phyloP scores from a whole-genome alignment of 2,113 vertebrate species.

The Argyrosomus japonicus region DNA sequence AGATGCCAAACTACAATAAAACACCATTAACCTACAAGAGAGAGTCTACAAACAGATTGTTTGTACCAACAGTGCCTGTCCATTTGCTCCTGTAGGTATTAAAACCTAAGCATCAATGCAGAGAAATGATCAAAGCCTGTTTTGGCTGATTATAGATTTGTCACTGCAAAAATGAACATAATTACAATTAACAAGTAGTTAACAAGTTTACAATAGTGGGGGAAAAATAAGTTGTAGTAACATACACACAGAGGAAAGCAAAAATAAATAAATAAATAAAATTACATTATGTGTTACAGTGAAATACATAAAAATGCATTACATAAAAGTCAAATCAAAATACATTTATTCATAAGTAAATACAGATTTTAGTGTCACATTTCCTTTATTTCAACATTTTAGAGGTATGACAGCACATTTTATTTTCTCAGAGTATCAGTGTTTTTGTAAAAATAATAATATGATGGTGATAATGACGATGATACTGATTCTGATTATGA shows the following conservation, averaged over 20 bases:
- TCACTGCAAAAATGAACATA: not conserved
- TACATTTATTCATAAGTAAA: constrained; percentile 28
- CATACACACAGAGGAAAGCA: constrained; percentile 17
- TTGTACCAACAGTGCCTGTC: not conserved
- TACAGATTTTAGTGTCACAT: not conserved
- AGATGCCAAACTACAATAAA: constrained; percentile 5
- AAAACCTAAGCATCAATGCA: constrained; percentile 26
- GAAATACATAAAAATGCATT: constrained; percentile 27
- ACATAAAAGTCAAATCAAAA: constrained; percentile 40
- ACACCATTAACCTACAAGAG: not conserved
- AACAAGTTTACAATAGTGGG: not conserved
- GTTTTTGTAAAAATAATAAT: constrained; percentile 12
- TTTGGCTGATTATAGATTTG: constrained; percentile 32
- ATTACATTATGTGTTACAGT: constrained; percentile 11
- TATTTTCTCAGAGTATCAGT: constrained; percentile 13
- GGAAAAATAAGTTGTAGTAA: not conserved
- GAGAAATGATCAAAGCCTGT: constrained; percentile 22
- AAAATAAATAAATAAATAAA: not conserved
- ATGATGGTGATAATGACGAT: constrained; percentile 38
- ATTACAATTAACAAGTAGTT: constrained; percentile 22
- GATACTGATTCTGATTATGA: constrained; percentile 47
- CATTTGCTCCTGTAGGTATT: constrained; percentile 4
- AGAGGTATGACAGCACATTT: constrained; percentile 18
- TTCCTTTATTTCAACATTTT: constrained; percentile 32
- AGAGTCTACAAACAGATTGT: not conserved